These are phyloP conservation scores for Anguilla rostrata DNA, from an alignment of 2,113 vertebrate species.

Conservation along the genomic window DNA sequence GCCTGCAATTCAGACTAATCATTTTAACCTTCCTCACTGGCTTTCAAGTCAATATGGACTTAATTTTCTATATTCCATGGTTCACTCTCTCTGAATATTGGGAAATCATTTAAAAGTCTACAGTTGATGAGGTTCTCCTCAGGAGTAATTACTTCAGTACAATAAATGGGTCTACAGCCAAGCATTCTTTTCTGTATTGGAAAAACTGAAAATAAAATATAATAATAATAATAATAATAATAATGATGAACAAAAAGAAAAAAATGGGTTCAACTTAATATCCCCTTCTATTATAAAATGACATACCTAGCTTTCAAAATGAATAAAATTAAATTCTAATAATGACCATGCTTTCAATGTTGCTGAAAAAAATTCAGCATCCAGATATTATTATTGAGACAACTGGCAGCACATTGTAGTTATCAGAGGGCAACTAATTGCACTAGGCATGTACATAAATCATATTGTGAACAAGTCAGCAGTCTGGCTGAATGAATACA, in stretches of 20 bases:
- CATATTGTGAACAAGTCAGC: background rate
- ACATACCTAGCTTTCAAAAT: slow-evolving; percentile 14
- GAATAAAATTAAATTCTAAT: slow-evolving; percentile 20
- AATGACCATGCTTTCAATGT: background rate
- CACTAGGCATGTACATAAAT: background rate
- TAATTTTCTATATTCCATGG: slow-evolving; percentile 72
- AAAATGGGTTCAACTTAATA: background rate
- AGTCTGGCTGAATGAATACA: slow-evolving; percentile 36
- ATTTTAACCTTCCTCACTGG: slow-evolving; percentile 62
- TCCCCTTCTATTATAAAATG: slow-evolving; percentile 28
- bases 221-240: too few species aligned
- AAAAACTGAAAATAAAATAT: background rate
- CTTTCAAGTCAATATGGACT: slow-evolving; percentile 71
- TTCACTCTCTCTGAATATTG: slow-evolving; percentile 64
- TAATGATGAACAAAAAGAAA: slow-evolving; percentile 16
- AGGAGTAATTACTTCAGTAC: slow-evolving; percentile 73
- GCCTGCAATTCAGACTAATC: slow-evolving; percentile 66
- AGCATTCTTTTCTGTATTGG: slow-evolving; percentile 28
- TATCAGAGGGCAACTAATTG: slow-evolving; percentile 30
- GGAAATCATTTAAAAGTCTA: slow-evolving; percentile 77
- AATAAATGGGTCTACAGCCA: slow-evolving; percentile 66
- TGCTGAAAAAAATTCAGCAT: background rate
- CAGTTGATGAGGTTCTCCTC: slow-evolving; percentile 77
- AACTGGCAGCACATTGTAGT: slow-evolving; percentile 26
- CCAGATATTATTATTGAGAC: slow-evolving; percentile 17